Conservation (phyloP, 2,797 vertebrate species). For the Halcyon chelicuti region DNA sequence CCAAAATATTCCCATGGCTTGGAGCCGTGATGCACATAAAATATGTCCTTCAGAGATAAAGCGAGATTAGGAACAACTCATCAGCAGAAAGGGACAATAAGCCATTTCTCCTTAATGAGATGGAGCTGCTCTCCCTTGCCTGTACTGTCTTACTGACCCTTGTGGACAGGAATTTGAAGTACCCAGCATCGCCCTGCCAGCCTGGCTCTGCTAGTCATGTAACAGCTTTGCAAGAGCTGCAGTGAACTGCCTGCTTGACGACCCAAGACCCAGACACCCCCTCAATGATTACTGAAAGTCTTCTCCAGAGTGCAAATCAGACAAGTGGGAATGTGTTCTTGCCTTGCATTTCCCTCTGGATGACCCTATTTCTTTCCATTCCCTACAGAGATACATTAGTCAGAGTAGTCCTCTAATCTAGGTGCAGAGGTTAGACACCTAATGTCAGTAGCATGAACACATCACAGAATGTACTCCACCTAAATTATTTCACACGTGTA, state of each 20-base stretch:
- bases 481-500: neutral
- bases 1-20: neutral
- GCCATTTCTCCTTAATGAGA: neutral
- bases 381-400: neutral
- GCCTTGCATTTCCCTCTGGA: neutral
- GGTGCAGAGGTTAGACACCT: accelerated
- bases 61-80: neutral
- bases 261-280: neutral
- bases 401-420: neutral
- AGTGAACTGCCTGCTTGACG: neutral
- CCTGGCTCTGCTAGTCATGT: neutral
- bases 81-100: neutral
- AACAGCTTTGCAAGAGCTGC: neutral
- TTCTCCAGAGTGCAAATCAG: neutral
- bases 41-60: neutral
- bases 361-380: neutral
- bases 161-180: neutral
- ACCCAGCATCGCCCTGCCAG: accelerated
- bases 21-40: neutral
- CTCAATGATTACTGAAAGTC: neutral
- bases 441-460: neutral
- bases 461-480: neutral
- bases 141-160: neutral
- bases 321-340: neutral
- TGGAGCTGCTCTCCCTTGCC: neutral